These are phyloP conservation scores for Mesoligia furuncula DNA, from an alignment of 2,888 invertebrate species.

Conservation along the genomic window DNA sequence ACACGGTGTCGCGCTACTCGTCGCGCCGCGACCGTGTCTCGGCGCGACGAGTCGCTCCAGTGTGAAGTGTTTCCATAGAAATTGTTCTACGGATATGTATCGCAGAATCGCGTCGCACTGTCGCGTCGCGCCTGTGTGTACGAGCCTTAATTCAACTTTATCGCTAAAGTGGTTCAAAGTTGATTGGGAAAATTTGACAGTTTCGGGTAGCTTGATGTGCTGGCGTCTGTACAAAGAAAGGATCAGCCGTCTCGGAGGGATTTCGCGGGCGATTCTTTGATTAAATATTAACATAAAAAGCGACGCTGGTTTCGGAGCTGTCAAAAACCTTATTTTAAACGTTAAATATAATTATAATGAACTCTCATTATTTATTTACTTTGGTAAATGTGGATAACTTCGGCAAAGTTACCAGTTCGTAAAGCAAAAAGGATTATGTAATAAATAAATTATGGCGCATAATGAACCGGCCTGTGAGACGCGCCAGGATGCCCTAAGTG, in stretches of 20 bases:
- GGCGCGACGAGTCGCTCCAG: too few relatives aligned
- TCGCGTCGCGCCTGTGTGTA: too few relatives aligned
- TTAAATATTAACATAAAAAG: neutral
- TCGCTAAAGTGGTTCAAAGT: too few relatives aligned
- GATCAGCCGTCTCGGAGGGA: neutral
- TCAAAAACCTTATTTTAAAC: constrained; percentile 5
- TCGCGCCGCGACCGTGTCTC: too few relatives aligned
- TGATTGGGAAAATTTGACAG: too few relatives aligned
- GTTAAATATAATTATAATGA: constrained; percentile 14
- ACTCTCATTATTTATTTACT: constrained; percentile 22
- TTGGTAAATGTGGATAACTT: constrained; percentile 17
- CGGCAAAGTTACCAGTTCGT: constrained; percentile 19
- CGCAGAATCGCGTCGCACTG: too few relatives aligned
- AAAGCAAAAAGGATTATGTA: constrained; percentile 51
- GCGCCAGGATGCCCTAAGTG: constrained; percentile 54
- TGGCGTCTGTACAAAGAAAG: neutral
- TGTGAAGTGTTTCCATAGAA: too few relatives aligned
- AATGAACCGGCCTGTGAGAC: constrained; percentile 54
- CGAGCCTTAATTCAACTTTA: too few relatives aligned
- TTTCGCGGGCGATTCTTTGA: neutral
- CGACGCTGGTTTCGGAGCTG: neutral
- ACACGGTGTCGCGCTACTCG: too few relatives aligned
- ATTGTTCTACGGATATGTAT: too few relatives aligned
- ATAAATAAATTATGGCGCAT: constrained; percentile 66
- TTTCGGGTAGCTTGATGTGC: too few relatives aligned